A percentile compares a stretch with the other conserved stretches of the same genome.
Evolutionary conservation across 2,888 invertebrate species (phyloP).

Genomic region (Netelia melanura): DNA sequence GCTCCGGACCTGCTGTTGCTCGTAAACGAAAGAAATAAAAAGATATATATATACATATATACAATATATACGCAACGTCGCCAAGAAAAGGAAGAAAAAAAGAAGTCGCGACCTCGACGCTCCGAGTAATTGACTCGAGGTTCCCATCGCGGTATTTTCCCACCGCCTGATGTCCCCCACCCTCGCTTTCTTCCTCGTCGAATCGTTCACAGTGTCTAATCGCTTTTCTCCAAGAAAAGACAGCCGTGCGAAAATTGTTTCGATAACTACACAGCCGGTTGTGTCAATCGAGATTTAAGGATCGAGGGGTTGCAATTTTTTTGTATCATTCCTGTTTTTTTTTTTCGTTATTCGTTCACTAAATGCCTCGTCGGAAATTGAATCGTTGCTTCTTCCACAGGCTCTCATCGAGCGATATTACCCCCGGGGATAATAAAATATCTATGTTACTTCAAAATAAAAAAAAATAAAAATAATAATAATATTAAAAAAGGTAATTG

Average conservation of each 20-base stretch:
- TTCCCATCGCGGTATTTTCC: neutral
- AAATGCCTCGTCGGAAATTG: slow-evolving; percentile 5
- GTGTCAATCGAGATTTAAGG: slow-evolving; percentile 39
- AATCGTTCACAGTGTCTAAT: slow-evolving; percentile 56
- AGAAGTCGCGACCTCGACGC: slow-evolving; percentile 26
- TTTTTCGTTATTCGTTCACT: neutral
- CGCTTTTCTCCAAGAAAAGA: slow-evolving; percentile 29
- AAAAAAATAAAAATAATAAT: no score
- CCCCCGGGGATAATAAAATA: neutral
- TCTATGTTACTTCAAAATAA: neutral
- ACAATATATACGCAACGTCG: slow-evolving; percentile 13
- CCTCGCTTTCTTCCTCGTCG: neutral
- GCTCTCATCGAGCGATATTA: neutral
- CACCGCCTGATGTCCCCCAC: neutral
- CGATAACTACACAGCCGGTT: slow-evolving; percentile 10
- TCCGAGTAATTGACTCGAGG: slow-evolving; percentile 45
- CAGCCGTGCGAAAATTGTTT: slow-evolving; percentile 28
- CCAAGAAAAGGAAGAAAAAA: slow-evolving; percentile 26
- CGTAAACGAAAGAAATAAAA: slow-evolving; percentile 5
- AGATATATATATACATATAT: neutral
- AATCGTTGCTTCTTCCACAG: neutral
- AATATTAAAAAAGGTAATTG: neutral
- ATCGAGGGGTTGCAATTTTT: neutral
- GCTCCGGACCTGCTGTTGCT: slow-evolving; percentile 38
- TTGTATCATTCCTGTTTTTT: slow-evolving; percentile 21